A percentile compares a stretch with the other conserved stretches of the same genome.
Evolutionary conservation across 2,888 invertebrate genomes (phyloP).

Genomic region (Chaetoderma sp.): DNA sequence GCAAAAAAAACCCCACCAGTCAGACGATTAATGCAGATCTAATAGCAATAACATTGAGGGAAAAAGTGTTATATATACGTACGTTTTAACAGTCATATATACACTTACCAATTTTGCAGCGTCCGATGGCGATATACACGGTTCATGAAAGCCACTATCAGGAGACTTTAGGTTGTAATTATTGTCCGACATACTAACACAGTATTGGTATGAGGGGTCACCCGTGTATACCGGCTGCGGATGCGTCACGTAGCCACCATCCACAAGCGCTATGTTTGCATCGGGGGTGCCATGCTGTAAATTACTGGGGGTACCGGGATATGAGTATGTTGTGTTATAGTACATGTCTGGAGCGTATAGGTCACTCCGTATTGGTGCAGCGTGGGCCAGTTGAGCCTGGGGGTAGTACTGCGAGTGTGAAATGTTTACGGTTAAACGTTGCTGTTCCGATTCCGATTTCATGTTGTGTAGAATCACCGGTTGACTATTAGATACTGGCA

Average conservation of each 20-base stretch:
- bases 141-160: slow-evolving; percentile 62
- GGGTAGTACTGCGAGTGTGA: slow-evolving; percentile 8
- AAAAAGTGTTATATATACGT: too few relatives aligned
- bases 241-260: background rate
- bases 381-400: background rate
- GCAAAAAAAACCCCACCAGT: too few relatives aligned
- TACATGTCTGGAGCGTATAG: background rate
- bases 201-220: slow-evolving; percentile 1
- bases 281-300: background rate
- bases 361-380: background rate
- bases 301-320: background rate
- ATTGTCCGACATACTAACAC: slow-evolving; percentile 24
- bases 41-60: too few relatives aligned
- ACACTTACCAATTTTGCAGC: slow-evolving; percentile 28
- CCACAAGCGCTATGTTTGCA: background rate
- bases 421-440: slow-evolving; percentile 1
- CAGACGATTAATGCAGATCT: too few relatives aligned
- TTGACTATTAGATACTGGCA: slow-evolving; percentile 17
- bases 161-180: slow-evolving; percentile 57
- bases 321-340: background rate
- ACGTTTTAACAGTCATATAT: too few relatives aligned
- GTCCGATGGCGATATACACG: slow-evolving; percentile 52
- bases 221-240: background rate
- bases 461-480: background rate
- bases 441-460: background rate